Percentiles rank a stretch among this genome's conserved stretches.
These are phyloP conservation scores for Tapirus indicus DNA, from an alignment of 2,797 vertebrate genomes.

Conservation along the genomic window DNA sequence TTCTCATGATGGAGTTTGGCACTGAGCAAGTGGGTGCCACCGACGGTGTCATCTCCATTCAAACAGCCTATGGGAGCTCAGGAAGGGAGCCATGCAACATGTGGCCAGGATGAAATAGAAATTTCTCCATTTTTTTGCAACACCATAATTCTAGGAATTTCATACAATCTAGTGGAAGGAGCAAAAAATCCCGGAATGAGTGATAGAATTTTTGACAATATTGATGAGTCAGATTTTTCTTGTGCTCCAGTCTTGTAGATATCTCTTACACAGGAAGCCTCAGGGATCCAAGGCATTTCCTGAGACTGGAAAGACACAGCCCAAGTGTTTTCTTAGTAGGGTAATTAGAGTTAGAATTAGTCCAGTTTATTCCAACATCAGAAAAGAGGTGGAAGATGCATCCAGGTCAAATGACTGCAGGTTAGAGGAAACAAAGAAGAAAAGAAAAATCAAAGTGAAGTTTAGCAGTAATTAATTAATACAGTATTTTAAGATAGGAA, in stretches of 20 bases:
- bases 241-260: neutral
- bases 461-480: constrained; percentile 50
- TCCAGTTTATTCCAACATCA: constrained; percentile 15
- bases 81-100: neutral
- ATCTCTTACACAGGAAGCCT: neutral
- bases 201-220: constrained; percentile 1
- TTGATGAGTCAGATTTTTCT: neutral
- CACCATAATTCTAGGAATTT: neutral
- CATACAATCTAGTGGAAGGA: neutral
- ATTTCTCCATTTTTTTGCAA: neutral
- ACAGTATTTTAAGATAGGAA: neutral
- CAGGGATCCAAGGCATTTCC: neutral
- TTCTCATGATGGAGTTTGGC: neutral
- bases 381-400: constrained; percentile 14
- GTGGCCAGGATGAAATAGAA: neutral
- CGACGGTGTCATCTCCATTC: neutral
- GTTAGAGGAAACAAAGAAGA: constrained; percentile 42
- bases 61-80: neutral
- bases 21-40: neutral
- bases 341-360: constrained; percentile 59
- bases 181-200: neutral
- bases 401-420: constrained; percentile 1
- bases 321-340: constrained; percentile 30
- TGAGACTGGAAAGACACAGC: neutral
- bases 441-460: constrained; percentile 38